Percentiles rank a stretch among this genome's conserved stretches.
These are phyloP conservation scores for Cryptops parisi DNA, from an alignment of 2,888 invertebrate genomes.

Conservation along the genomic window DNA sequence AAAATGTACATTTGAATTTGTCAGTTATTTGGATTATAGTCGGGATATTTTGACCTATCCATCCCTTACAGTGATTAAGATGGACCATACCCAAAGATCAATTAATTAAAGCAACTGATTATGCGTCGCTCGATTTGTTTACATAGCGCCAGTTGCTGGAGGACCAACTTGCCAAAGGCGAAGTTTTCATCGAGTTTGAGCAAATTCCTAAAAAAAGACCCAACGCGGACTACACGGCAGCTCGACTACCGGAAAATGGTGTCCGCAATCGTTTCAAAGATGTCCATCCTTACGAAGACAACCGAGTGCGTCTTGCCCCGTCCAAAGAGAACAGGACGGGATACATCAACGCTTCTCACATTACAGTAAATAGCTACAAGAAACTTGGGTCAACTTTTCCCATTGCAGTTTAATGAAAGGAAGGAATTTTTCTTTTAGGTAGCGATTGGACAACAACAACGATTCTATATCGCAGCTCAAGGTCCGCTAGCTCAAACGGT, in stretches of 20 bases:
- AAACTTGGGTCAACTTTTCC: neutral
- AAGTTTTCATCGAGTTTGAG: conserved; percentile 61
- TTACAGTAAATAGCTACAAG: conserved; percentile 33
- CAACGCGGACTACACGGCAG: conserved; percentile 54
- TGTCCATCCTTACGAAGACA: conserved; percentile 80
- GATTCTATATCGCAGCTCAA: conserved; percentile 72
- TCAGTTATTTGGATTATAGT: neutral
- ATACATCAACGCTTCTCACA: conserved; percentile 84
- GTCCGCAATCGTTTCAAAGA: conserved; percentile 45
- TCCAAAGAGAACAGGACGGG: conserved; percentile 68
- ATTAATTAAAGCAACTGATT: neutral
- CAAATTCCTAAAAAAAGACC: conserved; percentile 58
- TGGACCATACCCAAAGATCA: no score
- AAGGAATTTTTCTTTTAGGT: conserved; percentile 40
- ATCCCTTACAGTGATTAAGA: no score
- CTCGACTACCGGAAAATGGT: conserved; percentile 51
- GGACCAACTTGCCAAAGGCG: conserved; percentile 50
- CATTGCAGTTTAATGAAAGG: neutral
- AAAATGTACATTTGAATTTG: neutral
- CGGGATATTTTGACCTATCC: no score
- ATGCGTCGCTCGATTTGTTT: conserved; percentile 7
- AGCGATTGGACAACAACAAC: conserved; percentile 62
- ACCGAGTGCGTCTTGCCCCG: conserved; percentile 66
- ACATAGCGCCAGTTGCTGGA: conserved; percentile 36
- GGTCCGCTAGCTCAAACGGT: conserved; percentile 47